phyloP scores from a whole-genome alignment of 2,888 invertebrate genomes.

The Scaptodrosophila latifasciaeformis region DNA sequence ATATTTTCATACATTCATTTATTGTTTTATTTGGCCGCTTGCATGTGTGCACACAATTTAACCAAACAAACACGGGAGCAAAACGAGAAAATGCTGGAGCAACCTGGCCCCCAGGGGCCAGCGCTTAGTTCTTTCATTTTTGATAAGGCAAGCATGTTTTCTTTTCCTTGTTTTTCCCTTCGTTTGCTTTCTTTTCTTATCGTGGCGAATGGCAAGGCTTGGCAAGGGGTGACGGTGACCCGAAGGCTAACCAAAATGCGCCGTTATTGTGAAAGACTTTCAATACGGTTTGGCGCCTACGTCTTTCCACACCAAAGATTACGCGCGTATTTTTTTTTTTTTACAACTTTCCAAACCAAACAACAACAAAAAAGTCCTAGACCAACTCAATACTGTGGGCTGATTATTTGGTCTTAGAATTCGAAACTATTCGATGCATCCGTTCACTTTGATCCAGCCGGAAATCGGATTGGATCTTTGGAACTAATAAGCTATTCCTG shows the following conservation, averaged over 20 bases:
- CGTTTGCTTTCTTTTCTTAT: slow-evolving; percentile 7
- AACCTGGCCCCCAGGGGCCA: slow-evolving; percentile 18
- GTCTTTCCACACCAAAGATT: slow-evolving; percentile 2
- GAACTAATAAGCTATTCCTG: too few species aligned
- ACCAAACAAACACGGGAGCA: slow-evolving; percentile 23
- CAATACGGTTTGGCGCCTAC: not conserved
- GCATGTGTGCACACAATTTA: slow-evolving; percentile 56
- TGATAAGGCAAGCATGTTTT: too few species aligned
- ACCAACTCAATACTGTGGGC: too few species aligned
- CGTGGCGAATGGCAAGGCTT: slow-evolving; percentile 3
- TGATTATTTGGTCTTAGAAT: too few species aligned
- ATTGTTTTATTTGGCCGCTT: slow-evolving; percentile 38
- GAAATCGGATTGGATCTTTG: too few species aligned
- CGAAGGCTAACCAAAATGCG: slow-evolving; percentile 20
- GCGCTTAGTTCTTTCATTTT: slow-evolving; percentile 5
- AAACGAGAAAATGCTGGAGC: not conserved
- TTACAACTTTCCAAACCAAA: too few species aligned
- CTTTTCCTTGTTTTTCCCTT: not conserved
- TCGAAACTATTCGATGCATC: too few species aligned
- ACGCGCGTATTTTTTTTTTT: too few species aligned
- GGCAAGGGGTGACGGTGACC: slow-evolving; percentile 30
- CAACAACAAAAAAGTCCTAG: too few species aligned
- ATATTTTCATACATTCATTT: slow-evolving; percentile 32
- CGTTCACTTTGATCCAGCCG: too few species aligned
- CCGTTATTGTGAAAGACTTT: slow-evolving; percentile 23